Base-by-base conservation (phyloP, 2,888 invertebrate species). In the Pollenia labialis region DNA sequence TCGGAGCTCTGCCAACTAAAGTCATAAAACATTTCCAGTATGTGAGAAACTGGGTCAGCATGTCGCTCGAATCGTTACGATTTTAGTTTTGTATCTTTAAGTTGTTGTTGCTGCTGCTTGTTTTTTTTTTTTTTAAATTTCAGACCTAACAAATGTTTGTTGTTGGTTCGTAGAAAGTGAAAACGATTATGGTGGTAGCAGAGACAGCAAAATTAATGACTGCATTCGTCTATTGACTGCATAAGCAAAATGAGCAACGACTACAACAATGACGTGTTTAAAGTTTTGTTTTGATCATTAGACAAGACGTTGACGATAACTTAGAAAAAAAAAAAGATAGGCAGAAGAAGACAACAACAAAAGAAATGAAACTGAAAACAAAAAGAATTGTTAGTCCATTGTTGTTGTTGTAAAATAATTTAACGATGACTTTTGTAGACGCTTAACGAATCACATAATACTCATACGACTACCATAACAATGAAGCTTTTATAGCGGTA, bases 21-120 rank as follows among this genome's bases (percentile, higher is more conserved):
- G 80, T 83, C 76, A 84, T 81, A 87, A 81, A 88, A 85, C 85
- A 81, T 84, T 84, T 88, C 74, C 80, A 86, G 87, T 87, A 75
- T 88, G 88, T 90, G 90, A 89, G 91, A 91, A 91, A 91, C 91
- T 91, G 90, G 91, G 91, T 91, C 91, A 91, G 91, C 91, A 90
- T 91, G 91, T 91, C 91, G 91, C 90, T 89, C 54, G 81, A 84
- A 81, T 81, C 85, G 85, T 81, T 87, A 82, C 80, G 82, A 85
- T 69, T 87, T 77, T 71, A 11, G 64, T 44, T 62, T 69, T 69
- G 62, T 75, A 6, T 56, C 75, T 66, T 69, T 74, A 71, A 62
- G 42, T 66, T 71, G 46, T 74, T 85, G 77, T 74, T 84, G 87
- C 88, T 88, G 87, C 52, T n/a, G 50, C 6, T 68, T 46, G 12